Base-by-base conservation (phyloP, 2,888 invertebrate species). In the Xestia rhomboidea region DNA sequence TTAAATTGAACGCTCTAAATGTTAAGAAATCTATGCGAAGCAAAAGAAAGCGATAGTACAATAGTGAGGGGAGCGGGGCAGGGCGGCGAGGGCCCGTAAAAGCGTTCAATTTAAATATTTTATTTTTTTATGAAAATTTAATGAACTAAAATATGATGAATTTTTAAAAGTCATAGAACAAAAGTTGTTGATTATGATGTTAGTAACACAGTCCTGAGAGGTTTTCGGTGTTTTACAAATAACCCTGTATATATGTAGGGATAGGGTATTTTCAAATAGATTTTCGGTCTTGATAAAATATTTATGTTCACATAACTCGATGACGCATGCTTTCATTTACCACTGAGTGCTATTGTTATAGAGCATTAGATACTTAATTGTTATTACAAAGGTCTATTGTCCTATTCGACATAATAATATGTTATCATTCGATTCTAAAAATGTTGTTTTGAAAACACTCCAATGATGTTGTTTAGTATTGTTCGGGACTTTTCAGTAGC, bases 381-480 rank as follows among this genome's bases (percentile, higher is more conserved):
- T 88, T 88, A 77, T 83, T 76, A 81, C 70, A 79, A 70, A 54
- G 66, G n/a, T n/a, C 81, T 87, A 88, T 88, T 88, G 87, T 88
- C 68, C 62, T 77, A 77, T 63, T 75, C 30, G 30, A 15, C 41
- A 24, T 30, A n/a, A n/a, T n/a, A n/a, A n/a, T 60, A 60, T 88
- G 80, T 87, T 79, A 75, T 72, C 77, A 77, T 78, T 79, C 62
- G 57, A 66, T 57, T 81, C 73, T 81, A 44, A 86, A 87, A 88
- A 62, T 63, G 73, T 68, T 88, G 76, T 85, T 86, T 79, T 77
- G 60, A 81, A 73, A 88, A 87, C 83, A 88, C 34, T 66, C 10
- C 27, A 73, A 70, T 68, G 64, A 27, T 78, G 69, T 34, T 81
- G 72, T 62, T 66, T 34, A 70, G 63, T 62, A 84, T 73, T 84